Conservation (phyloP, 2,888 invertebrate species). For the Pasiphila rectangulata region DNA sequence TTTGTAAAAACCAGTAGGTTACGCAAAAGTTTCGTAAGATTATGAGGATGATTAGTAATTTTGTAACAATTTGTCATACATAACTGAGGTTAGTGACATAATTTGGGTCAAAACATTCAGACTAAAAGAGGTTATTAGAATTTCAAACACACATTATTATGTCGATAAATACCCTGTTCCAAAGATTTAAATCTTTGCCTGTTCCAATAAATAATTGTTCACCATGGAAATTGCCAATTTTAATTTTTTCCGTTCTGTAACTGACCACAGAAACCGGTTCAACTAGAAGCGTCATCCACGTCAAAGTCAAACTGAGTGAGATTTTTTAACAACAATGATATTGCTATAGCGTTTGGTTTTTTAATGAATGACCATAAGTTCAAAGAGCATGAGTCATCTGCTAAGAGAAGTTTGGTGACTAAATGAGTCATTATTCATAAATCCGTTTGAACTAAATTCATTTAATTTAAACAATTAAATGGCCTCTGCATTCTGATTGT, state of each 20-base stretch:
- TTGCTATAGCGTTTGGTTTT: too few relatives aligned
- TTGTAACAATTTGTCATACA: too few relatives aligned
- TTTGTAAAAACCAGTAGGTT: constrained; percentile 26
- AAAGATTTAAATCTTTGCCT: too few relatives aligned
- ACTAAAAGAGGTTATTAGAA: too few relatives aligned
- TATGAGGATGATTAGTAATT: too few relatives aligned
- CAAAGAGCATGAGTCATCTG: too few relatives aligned
- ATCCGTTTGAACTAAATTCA: constrained; percentile 49
- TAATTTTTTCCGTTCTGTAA: constrained; percentile 15
- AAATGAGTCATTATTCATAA: constrained; percentile 52
- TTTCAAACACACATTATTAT: too few relatives aligned
- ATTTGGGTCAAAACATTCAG: too few relatives aligned
- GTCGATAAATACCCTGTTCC: too few relatives aligned
- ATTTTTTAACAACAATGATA: constrained; percentile 26
- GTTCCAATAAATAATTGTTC: neutral
- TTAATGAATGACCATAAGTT: too few relatives aligned
- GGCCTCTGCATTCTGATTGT: too few relatives aligned
- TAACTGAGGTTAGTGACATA: too few relatives aligned
- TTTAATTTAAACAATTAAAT: constrained; percentile 34
- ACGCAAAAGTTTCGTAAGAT: constrained; percentile 18
- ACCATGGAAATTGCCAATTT: neutral
- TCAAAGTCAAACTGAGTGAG: constrained; percentile 22
- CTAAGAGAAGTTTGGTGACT: neutral
- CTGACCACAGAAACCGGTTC: constrained; percentile 21
- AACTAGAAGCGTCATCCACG: constrained; percentile 24